Conservation (phyloP, 1,140 invertebrate genomes). For the Drosophila kanapiae region DNA sequence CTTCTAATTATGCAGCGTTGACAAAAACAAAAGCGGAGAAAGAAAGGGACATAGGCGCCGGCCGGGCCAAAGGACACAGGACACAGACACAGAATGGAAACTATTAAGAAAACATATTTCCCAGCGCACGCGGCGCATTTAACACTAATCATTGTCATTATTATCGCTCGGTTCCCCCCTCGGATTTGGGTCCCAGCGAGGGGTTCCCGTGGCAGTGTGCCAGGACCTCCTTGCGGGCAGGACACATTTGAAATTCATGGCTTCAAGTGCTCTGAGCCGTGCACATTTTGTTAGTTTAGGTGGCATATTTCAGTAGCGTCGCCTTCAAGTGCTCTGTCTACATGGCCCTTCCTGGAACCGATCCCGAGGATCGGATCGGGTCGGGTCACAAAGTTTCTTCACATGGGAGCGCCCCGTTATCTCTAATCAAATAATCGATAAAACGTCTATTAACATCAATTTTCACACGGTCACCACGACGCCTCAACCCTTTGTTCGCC, state of each 20-base stretch:
- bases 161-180: conserved; percentile 32
- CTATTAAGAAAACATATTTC: conserved; percentile 74
- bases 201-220: conserved; percentile 24
- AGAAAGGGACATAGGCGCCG: conserved; percentile 53
- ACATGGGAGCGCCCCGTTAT: background rate
- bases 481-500: conserved; percentile 8
- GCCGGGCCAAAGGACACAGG: conserved; percentile 45
- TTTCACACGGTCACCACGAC: conserved; percentile 55
- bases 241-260: conserved; percentile 61
- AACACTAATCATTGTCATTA: conserved; percentile 74
- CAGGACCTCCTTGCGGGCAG: conserved; percentile 22
- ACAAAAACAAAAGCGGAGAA: conserved; percentile 55
- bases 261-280: conserved; percentile 42
- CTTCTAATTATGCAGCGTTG: conserved; percentile 74
- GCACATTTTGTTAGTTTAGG: conserved; percentile 49
- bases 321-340: conserved; percentile 47
- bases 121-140: conserved; percentile 58
- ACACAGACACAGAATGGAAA: conserved; percentile 33
- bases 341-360: conserved; percentile 19
- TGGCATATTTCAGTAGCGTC: conserved; percentile 70
- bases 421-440: conserved; percentile 62
- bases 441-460: conserved; percentile 63
- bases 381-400: background rate
- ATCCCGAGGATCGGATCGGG: background rate
- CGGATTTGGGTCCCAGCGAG: conserved; percentile 4